Evolutionary conservation across 2,888 invertebrate genomes (phyloP).

Genomic region (Cerastis leucographa): DNA sequence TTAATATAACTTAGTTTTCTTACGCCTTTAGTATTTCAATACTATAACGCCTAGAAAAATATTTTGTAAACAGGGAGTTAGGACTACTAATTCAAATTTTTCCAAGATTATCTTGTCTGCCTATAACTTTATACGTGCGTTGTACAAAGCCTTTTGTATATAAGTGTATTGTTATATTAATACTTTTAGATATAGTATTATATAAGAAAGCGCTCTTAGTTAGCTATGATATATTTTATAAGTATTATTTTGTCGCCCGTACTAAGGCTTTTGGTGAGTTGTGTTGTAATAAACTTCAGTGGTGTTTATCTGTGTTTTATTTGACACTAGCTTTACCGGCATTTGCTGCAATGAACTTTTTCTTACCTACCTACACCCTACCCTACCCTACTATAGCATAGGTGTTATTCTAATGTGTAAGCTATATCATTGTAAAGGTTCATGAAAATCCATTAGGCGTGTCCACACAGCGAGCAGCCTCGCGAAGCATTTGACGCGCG

Average conservation of each 20-base stretch:
- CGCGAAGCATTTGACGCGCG: too few relatives aligned
- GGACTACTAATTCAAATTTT: not conserved
- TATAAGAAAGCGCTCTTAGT: constrained; percentile 62
- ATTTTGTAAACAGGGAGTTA: not conserved
- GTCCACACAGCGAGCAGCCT: too few relatives aligned
- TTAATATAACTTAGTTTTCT: not conserved
- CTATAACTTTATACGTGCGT: constrained; percentile 35
- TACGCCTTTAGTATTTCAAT: not conserved
- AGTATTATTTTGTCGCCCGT: constrained; percentile 61
- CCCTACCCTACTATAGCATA: too few relatives aligned
- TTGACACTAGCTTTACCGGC: too few relatives aligned
- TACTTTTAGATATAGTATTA: constrained; percentile 68
- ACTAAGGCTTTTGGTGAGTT: constrained; percentile 59
- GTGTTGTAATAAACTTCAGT: constrained; percentile 66
- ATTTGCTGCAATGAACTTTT: too few relatives aligned
- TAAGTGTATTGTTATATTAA: constrained; percentile 66
- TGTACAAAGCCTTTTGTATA: constrained; percentile 57
- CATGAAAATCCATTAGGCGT: too few relatives aligned
- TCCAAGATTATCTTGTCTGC: constrained; percentile 14
- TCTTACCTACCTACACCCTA: too few relatives aligned
- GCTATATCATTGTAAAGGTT: too few relatives aligned
- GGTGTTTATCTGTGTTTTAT: constrained; percentile 35
- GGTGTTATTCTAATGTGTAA: too few relatives aligned
- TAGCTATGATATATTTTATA: constrained; percentile 64
- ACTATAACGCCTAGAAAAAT: not conserved